Conservation (phyloP, 2,113 vertebrate genomes). For the Phyllopteryx taeniolatus region DNA sequence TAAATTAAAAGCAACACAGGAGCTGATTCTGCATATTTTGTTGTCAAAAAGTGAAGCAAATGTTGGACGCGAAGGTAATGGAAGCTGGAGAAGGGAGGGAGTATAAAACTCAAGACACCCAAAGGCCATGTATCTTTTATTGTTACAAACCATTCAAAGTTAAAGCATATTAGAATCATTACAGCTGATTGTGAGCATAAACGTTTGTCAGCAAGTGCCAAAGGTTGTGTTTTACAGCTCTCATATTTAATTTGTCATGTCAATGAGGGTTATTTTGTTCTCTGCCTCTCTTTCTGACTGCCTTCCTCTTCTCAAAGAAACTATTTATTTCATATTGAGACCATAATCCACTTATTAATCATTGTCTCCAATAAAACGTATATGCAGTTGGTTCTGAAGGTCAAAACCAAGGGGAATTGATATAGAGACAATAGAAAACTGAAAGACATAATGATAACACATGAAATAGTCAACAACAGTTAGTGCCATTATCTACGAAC, state of each 20-base stretch:
- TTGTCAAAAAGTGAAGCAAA: slow-evolving; percentile 10
- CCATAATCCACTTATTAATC: slow-evolving; percentile 56
- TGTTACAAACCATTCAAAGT: slow-evolving; percentile 30
- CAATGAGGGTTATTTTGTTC: slow-evolving; percentile 5
- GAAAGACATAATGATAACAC: slow-evolving; percentile 19
- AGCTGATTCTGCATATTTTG: slow-evolving; percentile 36
- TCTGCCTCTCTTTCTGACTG: slow-evolving; percentile 19
- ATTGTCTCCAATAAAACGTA: slow-evolving; percentile 20
- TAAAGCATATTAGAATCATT: slow-evolving; percentile 62
- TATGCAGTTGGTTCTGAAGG: slow-evolving; percentile 34
- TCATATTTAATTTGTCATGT: slow-evolving; percentile 57
- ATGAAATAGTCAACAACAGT: slow-evolving; percentile 10
- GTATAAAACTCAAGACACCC: not conserved
- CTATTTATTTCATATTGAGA: slow-evolving; percentile 49
- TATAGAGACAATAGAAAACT: slow-evolving; percentile 33
- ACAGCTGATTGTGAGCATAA: slow-evolving; percentile 50
- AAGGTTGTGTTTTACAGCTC: slow-evolving; percentile 53
- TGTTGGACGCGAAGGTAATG: slow-evolving; percentile 9
- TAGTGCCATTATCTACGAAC: not conserved
- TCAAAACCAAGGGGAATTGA: slow-evolving; percentile 26
- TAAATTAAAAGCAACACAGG: slow-evolving; percentile 19
- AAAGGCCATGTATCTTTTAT: slow-evolving; percentile 14
- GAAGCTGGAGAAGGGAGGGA: slow-evolving; percentile 6
- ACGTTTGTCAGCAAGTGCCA: slow-evolving; percentile 35
- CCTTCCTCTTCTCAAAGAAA: slow-evolving; percentile 53